Base-by-base conservation (phyloP, 2,888 invertebrate genomes). In the Eristalinus aeneus region DNA sequence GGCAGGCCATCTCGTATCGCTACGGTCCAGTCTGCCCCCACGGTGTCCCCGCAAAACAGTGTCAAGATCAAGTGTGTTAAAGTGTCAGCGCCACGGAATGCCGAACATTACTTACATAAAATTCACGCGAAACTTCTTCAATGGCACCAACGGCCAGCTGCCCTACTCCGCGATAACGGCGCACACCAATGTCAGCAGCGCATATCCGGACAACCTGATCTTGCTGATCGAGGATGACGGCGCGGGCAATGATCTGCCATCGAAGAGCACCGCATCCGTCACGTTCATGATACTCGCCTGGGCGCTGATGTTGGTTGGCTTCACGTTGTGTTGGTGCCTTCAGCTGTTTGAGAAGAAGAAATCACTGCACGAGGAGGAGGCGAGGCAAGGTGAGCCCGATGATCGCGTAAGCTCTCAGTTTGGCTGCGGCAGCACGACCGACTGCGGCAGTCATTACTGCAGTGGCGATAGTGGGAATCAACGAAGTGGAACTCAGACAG, bases 201-300 rank as follows among this genome's bases (percentile, higher is more conserved):
- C 76, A 11, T 87, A 87, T 73, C 86, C 88, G 16, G 89, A 90
- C 31, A 88, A 90, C 63, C 88, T 90, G 46, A 87, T 90, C 72
- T 80, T 91, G 23, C 77, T 91, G 20, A 82, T 90, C 56, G 89
- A 90, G 67, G 89, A 89, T 31, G 89, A 90, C 63, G 89, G 88
- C 39, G 22, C 72, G 31, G 77, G 32, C 16, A 54, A 71, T 65
- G 81, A 73, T 20, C 69, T 74, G 39, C 65, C 69, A 11, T 58
- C 77, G 10, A 90, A 89, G 4, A 89, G 89, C 63, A 90, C 90
- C 34, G 89, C 91, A 56, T 90, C 91, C 77, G 90, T 91, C 77
- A 89, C 89, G n/a, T 88, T 92, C 39, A 92, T 92, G 92, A 88
- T 92, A 27, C 73, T 88, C 65, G 91, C 92, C n/a, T 91, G 91